A percentile compares a stretch with the other conserved stretches of the same genome.
phyloP scores from a whole-genome alignment of 2,113 vertebrate genomes.

The Sarotherodon lohbergeri region DNA sequence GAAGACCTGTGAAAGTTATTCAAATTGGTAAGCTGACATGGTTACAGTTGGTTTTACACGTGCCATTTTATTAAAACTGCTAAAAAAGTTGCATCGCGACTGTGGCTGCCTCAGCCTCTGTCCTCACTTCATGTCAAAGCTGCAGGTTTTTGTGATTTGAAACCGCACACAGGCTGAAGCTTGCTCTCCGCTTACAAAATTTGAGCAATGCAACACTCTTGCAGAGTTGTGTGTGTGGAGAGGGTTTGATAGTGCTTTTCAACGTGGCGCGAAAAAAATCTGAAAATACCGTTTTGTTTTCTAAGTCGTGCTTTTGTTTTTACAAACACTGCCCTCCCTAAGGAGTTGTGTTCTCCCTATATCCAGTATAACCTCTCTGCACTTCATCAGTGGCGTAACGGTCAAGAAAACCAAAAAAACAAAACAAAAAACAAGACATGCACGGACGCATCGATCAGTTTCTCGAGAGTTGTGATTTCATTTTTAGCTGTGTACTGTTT shows the following conservation, averaged over 20 bases:
- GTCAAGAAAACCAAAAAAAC: background rate
- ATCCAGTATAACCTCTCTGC: background rate
- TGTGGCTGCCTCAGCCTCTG: background rate
- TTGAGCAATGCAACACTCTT: background rate
- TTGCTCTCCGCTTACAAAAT: background rate
- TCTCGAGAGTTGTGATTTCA: background rate
- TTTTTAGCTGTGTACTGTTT: background rate
- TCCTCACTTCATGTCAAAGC: background rate
- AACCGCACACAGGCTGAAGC: background rate
- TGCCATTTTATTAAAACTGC: background rate
- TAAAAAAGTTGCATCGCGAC: background rate
- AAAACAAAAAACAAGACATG: fast-evolving
- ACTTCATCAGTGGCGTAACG: background rate
- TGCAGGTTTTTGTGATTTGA: background rate
- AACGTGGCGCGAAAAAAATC: fast-evolving
- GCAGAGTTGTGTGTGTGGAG: background rate
- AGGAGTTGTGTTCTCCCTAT: background rate
- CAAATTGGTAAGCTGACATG: background rate
- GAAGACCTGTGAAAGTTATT: background rate
- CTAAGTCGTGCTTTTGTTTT: background rate
- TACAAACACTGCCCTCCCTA: background rate
- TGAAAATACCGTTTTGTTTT: fast-evolving
- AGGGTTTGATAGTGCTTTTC: background rate
- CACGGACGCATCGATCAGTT: background rate
- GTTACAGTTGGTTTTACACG: background rate